phyloP scores from a whole-genome alignment of 2,888 invertebrate genomes.

The Machimus atricapillus region DNA sequence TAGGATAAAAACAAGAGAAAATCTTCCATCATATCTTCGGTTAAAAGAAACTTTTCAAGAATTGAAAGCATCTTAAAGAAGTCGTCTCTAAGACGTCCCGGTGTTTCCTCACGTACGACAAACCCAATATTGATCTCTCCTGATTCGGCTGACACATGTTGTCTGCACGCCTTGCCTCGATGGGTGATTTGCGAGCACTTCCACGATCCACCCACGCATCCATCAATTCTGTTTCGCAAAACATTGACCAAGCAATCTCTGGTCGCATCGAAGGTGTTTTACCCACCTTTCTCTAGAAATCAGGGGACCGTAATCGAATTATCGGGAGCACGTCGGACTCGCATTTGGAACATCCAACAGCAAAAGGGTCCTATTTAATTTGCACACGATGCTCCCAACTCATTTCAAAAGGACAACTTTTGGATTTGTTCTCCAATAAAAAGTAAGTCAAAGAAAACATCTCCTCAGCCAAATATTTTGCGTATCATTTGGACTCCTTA shows the following conservation, averaged over 20 bases:
- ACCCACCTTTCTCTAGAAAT: not conserved
- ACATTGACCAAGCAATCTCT: not conserved
- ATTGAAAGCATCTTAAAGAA: not conserved
- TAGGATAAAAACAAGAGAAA: not conserved
- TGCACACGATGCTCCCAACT: not conserved
- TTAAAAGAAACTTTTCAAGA: not conserved
- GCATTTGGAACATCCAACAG: not conserved
- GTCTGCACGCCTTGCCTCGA: not conserved
- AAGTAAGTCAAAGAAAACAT: not conserved
- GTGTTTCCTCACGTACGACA: not conserved
- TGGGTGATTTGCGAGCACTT: not conserved
- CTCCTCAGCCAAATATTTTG: not conserved
- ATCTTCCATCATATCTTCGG: not conserved
- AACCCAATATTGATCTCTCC: not conserved
- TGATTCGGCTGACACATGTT: not conserved
- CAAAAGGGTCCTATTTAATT: conserved; percentile 1
- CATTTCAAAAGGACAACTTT: not conserved
- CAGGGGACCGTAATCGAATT: not conserved
- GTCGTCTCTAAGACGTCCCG: not conserved
- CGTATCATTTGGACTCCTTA: not conserved
- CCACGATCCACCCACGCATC: not conserved
- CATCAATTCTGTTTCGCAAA: not conserved
- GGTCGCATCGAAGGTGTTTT: not conserved
- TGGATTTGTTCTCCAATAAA: not conserved
- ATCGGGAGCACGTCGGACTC: not conserved